Base-by-base conservation (phyloP, 2,888 invertebrate genomes). In the Acanthococcus lagerstroemiae region DNA sequence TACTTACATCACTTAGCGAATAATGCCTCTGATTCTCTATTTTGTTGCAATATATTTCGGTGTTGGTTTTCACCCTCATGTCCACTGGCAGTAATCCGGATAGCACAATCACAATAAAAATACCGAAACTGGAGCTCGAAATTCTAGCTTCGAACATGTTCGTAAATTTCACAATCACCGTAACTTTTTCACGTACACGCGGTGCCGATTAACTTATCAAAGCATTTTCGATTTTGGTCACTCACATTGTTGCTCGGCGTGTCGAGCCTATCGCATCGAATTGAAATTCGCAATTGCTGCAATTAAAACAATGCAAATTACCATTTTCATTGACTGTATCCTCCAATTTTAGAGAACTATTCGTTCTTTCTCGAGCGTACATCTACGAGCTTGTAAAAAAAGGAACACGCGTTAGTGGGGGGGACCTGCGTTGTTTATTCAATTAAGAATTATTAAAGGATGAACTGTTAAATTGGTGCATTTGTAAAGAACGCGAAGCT, bases 361-460 rank as follows among this genome's bases (percentile, higher is more conserved):
- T 15, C 37, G n/a, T 37, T 37, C 37, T n/a, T n/a, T 37, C 37
- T 37, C 37, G 37, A n/a, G 37, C 12, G 12, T 15, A 9, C 37
- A 37, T 9, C 37, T 2, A 37, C 37, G 12, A n/a, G n/a, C n/a
- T n/a, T 37, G 37, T 37, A 37, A 37, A 37, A 37, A 37, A 37
- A 37, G 37, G 3, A 37, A 37, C n/a, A 37, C 37, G 37, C 37
- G 37, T 37, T n/a, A 37, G 37, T 37, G 37, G 37, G n/a, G 37
- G 37, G 37, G 37, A 37, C 12, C n/a, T 15, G 37, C 37, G 37
- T 37, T 58, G 58, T 58, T 58, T 58, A 58, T 45, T 58, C 58
- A 58, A 58, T 58, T 58, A 58, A 45, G 45, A 45, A 58, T 45
- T 58, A 58, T 58, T 58, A 58, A 58, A 58, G 58, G 58, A 58